phyloP scores from a whole-genome alignment of 2,113 vertebrate genomes.

The Eublepharis macularius region DNA sequence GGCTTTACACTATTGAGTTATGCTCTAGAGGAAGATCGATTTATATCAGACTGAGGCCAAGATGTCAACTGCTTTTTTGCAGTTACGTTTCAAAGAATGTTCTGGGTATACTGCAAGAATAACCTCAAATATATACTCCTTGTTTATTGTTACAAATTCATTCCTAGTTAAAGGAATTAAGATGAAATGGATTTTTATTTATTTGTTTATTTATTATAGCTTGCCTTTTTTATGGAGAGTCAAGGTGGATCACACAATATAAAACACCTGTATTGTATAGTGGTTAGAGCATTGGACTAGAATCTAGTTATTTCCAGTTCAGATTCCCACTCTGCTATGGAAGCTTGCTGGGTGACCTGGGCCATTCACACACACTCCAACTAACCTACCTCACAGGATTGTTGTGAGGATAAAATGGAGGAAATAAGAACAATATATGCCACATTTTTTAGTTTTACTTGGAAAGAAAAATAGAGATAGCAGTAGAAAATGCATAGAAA shows the following conservation, averaged over 20 bases:
- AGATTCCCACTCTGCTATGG: too few species aligned
- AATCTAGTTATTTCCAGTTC: too few species aligned
- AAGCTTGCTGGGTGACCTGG: too few species aligned
- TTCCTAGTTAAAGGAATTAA: neutral
- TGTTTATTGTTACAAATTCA: neutral
- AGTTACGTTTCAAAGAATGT: neutral
- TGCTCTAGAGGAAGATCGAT: too few species aligned
- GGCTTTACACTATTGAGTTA: neutral
- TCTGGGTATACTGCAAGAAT: neutral
- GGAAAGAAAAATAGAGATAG: too few species aligned
- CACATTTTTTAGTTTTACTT: fast-evolving
- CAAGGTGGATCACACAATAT: too few species aligned
- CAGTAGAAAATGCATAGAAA: too few species aligned
- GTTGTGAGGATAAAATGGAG: too few species aligned
- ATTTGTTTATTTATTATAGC: neutral
- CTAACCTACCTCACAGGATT: too few species aligned
- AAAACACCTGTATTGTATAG: too few species aligned
- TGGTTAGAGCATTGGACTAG: too few species aligned
- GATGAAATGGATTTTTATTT: neutral
- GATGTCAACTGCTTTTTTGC: neutral
- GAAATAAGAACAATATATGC: neutral
- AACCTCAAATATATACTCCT: neutral
- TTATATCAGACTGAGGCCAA: neutral
- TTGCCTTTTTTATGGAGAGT: neutral
- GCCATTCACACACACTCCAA: too few species aligned